A percentile compares a stretch with the other conserved stretches of the same genome.
These are phyloP conservation scores for Phylloscopus whistleri DNA, from an alignment of 2,113 vertebrate species.

Conservation along the genomic window DNA sequence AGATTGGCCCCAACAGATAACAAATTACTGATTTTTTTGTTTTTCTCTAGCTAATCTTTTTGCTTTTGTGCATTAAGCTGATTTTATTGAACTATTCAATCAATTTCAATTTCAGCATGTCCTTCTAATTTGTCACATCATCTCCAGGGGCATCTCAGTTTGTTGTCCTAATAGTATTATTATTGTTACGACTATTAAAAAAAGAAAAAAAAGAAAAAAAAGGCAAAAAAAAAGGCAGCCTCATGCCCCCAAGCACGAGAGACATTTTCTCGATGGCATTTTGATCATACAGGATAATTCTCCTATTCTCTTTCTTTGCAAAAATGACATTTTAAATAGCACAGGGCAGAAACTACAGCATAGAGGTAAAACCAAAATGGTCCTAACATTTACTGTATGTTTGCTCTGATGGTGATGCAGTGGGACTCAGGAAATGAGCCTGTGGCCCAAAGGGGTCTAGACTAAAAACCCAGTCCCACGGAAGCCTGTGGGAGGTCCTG, in stretches of 20 bases:
- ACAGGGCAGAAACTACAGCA: not conserved
- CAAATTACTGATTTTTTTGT: slow-evolving; percentile 7
- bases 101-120: slow-evolving; percentile 64
- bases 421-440: not conserved
- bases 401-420: not conserved
- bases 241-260: not conserved
- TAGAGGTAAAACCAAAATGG: not conserved
- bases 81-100: slow-evolving; percentile 69
- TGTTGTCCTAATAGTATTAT: slow-evolving; percentile 44
- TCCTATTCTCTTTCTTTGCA: not conserved
- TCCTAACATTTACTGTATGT: not conserved
- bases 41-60: slow-evolving; percentile 47
- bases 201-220: not conserved
- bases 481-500: not conserved
- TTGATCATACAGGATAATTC: not conserved
- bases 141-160: slow-evolving; percentile 51
- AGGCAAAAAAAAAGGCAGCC: not conserved
- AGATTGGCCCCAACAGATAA: slow-evolving; percentile 46
- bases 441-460: not conserved
- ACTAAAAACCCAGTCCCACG: not conserved
- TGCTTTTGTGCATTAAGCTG: slow-evolving; percentile 52
- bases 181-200: slow-evolving; percentile 14
- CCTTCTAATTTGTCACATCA: slow-evolving; percentile 62
- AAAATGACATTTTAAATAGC: slow-evolving; percentile 20
- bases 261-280: slow-evolving; percentile 29